Evolutionary conservation across 2,888 invertebrate genomes (phyloP), one percentile per base, ranked within the genome.

Genomic region (Nomada fabriciana): DNA sequence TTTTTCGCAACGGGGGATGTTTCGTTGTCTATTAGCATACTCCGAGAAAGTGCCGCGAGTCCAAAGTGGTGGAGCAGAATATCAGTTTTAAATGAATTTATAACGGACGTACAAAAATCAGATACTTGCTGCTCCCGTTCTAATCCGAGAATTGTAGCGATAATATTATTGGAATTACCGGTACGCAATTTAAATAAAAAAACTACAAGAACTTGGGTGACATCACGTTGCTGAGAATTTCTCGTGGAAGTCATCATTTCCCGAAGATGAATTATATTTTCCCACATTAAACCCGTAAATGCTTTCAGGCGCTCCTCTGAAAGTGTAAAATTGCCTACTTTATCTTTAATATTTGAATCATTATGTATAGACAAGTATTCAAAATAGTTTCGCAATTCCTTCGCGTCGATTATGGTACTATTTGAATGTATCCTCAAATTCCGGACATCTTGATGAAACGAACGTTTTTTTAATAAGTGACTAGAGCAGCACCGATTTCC

Each of bases 21-120:
- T 20, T 88, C 78, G 29, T 85, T 73, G 20, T 68, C 11, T 42
- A 86, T 78, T 9, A 88, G 83, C 73, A 81, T 69, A 18, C 88
- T 64, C 55, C 88, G 71, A 2, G 64, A 70, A 65, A 69, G 15
- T 67, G 84, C 23, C 23, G 18, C 15, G 65, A 90, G n/a, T n/a
- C n/a, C n/a, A n/a, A n/a, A n/a, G n/a, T n/a, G n/a, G n/a, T n/a
- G n/a, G n/a, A n/a, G n/a, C n/a, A n/a, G 61, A 36, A 89, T 69
- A 78, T 88, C 83, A 64, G 85, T 85, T 80, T 88, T 81, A 69
- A 89, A 89, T 25, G 85, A 76, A 47, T 84, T 75, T n/a, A 89
- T 64, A 0, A 89, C 80, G 11, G 77, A 71, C 2, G 53, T 55
- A 18, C 42, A 82, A 77, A 74, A 88, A 53, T 87, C 72, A 53